Percentiles rank a stretch among this genome's conserved stretches.
phyloP scores from a whole-genome alignment of 2,113 vertebrate species.

The Pundamilia nyererei region DNA sequence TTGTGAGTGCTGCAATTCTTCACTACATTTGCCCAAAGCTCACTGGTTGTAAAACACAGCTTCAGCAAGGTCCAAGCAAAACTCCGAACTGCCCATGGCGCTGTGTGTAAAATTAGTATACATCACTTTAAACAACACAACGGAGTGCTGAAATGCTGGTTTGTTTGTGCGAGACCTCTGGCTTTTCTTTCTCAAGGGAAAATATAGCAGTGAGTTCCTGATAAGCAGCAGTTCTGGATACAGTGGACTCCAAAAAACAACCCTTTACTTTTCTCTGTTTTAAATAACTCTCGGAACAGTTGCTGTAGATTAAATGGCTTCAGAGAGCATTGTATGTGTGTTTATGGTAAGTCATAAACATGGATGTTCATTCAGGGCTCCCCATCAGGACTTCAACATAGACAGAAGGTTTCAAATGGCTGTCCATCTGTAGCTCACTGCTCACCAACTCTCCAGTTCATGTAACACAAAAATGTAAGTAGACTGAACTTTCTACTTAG shows the following conservation, averaged over 20 bases:
- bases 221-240: background rate
- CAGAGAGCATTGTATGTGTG: slow-evolving; percentile 31
- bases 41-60: background rate
- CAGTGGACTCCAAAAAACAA: background rate
- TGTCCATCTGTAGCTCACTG: slow-evolving; percentile 56
- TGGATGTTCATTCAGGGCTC: slow-evolving; percentile 56
- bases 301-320: slow-evolving; percentile 18
- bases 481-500: background rate
- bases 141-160: background rate
- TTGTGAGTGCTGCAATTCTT: background rate
- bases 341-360: slow-evolving; percentile 60
- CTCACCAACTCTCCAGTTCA: slow-evolving; percentile 41
- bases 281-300: background rate
- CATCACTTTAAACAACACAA: slow-evolving; percentile 14
- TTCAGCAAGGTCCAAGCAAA: background rate
- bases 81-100: background rate
- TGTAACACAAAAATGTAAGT: slow-evolving; percentile 34
- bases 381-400: slow-evolving; percentile 55
- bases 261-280: background rate
- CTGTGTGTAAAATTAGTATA: slow-evolving; percentile 14
- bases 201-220: background rate
- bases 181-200: background rate
- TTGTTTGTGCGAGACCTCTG: background rate
- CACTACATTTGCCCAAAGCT: background rate
- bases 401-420: slow-evolving; percentile 63